Conservation (phyloP, 2,888 invertebrate genomes). For the Drosophila antonietae region DNA sequence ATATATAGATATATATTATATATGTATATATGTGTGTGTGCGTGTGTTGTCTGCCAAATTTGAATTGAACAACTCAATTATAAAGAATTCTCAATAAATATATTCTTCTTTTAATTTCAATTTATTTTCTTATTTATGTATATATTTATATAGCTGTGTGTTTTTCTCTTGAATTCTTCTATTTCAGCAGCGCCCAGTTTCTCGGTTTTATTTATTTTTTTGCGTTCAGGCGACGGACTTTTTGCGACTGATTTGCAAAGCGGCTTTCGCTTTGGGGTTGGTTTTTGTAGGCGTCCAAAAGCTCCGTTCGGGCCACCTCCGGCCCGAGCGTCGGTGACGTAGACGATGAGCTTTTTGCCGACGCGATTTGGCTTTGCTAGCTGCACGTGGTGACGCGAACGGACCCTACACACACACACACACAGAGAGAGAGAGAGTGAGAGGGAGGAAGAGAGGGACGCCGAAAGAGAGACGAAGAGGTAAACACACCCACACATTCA, state of each 20-base stretch:
- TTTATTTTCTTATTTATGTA: constrained; percentile 16
- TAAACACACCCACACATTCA: constrained; percentile 1
- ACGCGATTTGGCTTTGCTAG: constrained; percentile 14
- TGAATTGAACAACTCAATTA: constrained; percentile 4
- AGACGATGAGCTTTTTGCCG: constrained; percentile 46
- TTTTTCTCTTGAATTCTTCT: constrained; percentile 15
- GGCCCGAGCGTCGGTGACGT: constrained; percentile 49
- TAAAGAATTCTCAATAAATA: constrained; percentile 1
- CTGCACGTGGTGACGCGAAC: constrained; percentile 52
- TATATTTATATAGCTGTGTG: constrained; percentile 2
- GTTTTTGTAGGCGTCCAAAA: constrained; percentile 75
- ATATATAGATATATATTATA: neutral
- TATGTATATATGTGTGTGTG: neutral
- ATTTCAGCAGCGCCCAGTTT: constrained; percentile 35
- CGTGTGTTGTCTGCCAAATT: constrained; percentile 2
- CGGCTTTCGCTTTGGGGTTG: constrained; percentile 77
- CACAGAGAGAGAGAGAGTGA: neutral
- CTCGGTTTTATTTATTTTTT: constrained; percentile 36
- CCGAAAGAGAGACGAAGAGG: neutral
- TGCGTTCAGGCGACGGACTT: constrained; percentile 82
- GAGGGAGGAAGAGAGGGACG: neutral
- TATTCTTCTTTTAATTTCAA: constrained; percentile 21
- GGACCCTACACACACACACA: constrained; percentile 11
- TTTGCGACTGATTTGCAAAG: constrained; percentile 82
- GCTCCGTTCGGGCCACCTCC: constrained; percentile 60